Evolutionary conservation across 2,888 invertebrate genomes (phyloP).

Genomic region (Andricus curvator): DNA sequence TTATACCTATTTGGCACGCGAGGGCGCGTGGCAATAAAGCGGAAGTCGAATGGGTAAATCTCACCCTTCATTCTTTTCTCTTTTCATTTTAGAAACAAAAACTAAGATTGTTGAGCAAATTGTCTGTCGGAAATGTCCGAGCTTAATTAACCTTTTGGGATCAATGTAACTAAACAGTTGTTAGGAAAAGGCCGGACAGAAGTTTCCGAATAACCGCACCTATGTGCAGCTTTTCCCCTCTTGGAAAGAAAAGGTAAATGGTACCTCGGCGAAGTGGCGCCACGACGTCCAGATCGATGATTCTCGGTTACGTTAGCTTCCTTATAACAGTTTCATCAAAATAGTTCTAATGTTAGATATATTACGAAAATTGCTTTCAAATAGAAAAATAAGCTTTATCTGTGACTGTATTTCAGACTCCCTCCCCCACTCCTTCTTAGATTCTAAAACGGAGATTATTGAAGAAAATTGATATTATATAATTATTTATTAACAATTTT

Average conservation of each 20-base stretch:
- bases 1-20: slow-evolving; percentile 56
- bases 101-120: not conserved
- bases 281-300: slow-evolving; percentile 63
- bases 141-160: too few species aligned
- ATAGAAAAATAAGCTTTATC: too few species aligned
- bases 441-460: too few species aligned
- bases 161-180: too few species aligned
- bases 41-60: slow-evolving; percentile 64
- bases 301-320: slow-evolving; percentile 51
- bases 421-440: too few species aligned
- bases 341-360: slow-evolving; percentile 33
- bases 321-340: slow-evolving; percentile 38
- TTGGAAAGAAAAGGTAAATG: slow-evolving; percentile 44
- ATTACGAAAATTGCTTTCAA: too few species aligned
- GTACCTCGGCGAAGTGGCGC: slow-evolving; percentile 44
- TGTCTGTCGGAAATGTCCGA: too few species aligned
- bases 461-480: too few species aligned
- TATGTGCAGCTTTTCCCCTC: too few species aligned
- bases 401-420: too few species aligned
- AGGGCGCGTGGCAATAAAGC: slow-evolving; percentile 59
- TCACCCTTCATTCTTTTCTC: slow-evolving; percentile 41
- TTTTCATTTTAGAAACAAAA: slow-evolving; percentile 9
- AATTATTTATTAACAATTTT: not conserved
- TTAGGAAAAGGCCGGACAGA: too few species aligned
- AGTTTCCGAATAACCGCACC: too few species aligned